Percentiles rank a stretch among this genome's conserved stretches.
Evolutionary conservation across 2,113 vertebrate genomes (phyloP).

Genomic region (Paramisgurnus dabryanus): DNA sequence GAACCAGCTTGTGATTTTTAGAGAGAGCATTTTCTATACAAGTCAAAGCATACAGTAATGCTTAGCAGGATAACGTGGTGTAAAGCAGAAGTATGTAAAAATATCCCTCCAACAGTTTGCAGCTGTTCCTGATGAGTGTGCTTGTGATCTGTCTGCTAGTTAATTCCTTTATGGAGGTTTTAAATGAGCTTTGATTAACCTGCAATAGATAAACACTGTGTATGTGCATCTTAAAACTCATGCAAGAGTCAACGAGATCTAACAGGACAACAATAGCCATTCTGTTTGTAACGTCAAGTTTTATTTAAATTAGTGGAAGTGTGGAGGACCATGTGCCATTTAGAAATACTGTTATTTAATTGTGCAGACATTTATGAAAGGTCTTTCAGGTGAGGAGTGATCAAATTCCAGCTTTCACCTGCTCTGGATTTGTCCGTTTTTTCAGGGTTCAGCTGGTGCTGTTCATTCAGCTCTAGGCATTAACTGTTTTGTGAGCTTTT

Average conservation of each 20-base stretch:
- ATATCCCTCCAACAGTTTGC: not conserved
- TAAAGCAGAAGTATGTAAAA: not conserved
- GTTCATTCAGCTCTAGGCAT: not conserved
- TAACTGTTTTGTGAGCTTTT: not conserved
- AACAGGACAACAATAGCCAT: not conserved
- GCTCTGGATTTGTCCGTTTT: not conserved
- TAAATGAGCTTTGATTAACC: not conserved
- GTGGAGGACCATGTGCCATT: not conserved
- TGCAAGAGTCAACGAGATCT: not conserved
- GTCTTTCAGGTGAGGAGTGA: not conserved
- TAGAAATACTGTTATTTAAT: not conserved
- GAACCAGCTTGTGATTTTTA: too few relatives aligned
- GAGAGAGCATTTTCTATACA: not conserved
- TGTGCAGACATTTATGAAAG: not conserved
- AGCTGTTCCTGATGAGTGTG: not conserved
- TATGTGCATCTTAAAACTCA: not conserved
- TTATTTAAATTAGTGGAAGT: not conserved
- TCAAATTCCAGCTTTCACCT: constrained; percentile 10
- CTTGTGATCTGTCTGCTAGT: not conserved
- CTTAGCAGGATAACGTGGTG: constrained; percentile 18
- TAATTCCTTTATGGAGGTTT: not conserved
- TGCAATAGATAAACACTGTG: not conserved
- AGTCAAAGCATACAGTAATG: constrained; percentile 1
- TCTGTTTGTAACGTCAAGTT: not conserved
- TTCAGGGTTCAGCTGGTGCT: not conserved